Conservation (phyloP, 2,113 vertebrate species). For the Paratilapia polleni region DNA sequence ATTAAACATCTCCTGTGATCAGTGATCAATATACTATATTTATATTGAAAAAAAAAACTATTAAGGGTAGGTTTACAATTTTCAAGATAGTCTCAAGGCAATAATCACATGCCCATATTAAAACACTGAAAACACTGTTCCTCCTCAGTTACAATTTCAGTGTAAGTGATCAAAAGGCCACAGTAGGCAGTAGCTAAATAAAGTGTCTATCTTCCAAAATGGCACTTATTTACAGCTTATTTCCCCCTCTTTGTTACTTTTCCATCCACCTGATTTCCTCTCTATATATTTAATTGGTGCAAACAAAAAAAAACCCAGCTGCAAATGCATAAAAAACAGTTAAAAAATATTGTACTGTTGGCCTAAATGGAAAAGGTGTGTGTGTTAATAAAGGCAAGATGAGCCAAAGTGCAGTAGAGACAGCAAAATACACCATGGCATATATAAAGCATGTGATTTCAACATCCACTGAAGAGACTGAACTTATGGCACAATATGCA, state of each 20-base stretch:
- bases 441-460: background rate
- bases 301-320: background rate
- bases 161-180: background rate
- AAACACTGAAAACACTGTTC: background rate
- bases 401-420: no score
- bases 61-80: background rate
- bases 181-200: background rate
- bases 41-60: background rate
- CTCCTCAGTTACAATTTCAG: background rate
- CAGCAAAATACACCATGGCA: no score
- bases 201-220: slow-evolving; percentile 1
- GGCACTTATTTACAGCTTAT: background rate
- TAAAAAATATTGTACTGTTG: background rate
- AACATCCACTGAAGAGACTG: background rate
- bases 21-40: background rate
- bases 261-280: background rate
- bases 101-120: background rate
- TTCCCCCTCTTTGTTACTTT: background rate
- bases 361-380: background rate
- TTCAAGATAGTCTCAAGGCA: slow-evolving; percentile 7
- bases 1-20: slow-evolving; percentile 7
- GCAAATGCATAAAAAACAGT: background rate
- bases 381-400: background rate
- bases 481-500: background rate
- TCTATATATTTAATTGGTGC: background rate